These are phyloP conservation scores for Diaprepes abbreviatus DNA, from an alignment of 2,888 invertebrate genomes.

Conservation along the genomic window DNA sequence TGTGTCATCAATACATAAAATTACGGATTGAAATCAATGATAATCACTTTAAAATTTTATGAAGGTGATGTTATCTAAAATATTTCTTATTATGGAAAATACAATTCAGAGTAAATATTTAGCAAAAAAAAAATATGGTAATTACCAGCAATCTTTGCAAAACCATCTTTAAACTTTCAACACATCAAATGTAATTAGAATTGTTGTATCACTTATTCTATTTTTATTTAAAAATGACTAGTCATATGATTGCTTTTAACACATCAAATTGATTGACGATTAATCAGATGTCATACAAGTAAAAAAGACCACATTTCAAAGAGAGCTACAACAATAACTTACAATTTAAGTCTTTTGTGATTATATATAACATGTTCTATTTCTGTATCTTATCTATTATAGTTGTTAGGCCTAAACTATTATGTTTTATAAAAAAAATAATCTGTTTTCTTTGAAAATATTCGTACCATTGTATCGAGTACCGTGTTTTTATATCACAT, in stretches of 20 bases:
- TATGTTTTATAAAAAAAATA: not conserved
- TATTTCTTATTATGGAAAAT: too few species aligned
- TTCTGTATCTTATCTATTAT: not conserved
- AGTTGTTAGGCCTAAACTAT: not conserved
- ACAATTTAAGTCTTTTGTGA: slow-evolving; percentile 2
- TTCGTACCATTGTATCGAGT: not conserved
- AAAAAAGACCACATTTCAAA: slow-evolving; percentile 6
- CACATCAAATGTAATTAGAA: slow-evolving; percentile 9
- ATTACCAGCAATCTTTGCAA: too few species aligned
- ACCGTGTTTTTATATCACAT: too few species aligned
- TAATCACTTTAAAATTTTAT: too few species aligned
- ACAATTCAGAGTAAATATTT: too few species aligned
- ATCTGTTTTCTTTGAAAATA: not conserved
- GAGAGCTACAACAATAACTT: slow-evolving; percentile 5
- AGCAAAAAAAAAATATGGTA: too few species aligned
- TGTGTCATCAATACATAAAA: too few species aligned
- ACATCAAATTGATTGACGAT: slow-evolving; percentile 3
- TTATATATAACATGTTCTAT: not conserved
- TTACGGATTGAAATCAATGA: too few species aligned
- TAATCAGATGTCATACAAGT: slow-evolving; percentile 5
- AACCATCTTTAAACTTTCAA: not conserved
- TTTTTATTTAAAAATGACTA: slow-evolving; percentile 15
- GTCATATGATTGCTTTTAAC: slow-evolving; percentile 19
- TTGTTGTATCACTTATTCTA: not conserved
- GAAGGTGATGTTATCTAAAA: too few species aligned